These are phyloP conservation scores for Pyxicephalus adspersus DNA, from an alignment of 2,113 vertebrate genomes.

Conservation along the genomic window DNA sequence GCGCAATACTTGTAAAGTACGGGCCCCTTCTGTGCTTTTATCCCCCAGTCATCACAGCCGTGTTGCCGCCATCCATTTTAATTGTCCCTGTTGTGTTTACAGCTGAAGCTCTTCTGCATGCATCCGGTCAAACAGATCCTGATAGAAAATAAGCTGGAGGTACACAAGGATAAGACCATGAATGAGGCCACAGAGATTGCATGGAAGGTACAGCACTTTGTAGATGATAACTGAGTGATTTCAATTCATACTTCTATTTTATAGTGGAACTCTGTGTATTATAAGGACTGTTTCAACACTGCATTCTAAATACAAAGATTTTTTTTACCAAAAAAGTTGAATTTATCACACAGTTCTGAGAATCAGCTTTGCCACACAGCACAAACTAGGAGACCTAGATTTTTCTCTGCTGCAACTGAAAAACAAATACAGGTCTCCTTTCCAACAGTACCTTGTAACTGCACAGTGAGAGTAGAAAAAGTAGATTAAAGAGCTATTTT, in stretches of 20 bases:
- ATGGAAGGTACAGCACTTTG: conserved; percentile 79
- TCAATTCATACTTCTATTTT: background rate
- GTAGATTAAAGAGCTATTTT: too few species aligned
- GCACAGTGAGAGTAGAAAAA: too few species aligned
- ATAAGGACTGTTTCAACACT: too few species aligned
- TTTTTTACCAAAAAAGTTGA: too few species aligned
- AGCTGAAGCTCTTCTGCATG: conserved; percentile 98
- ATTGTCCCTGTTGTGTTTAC: background rate
- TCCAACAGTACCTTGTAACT: too few species aligned
- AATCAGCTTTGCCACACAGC: too few species aligned
- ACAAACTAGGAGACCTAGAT: too few species aligned
- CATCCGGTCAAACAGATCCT: conserved; percentile 93
- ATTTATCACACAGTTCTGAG: too few species aligned
- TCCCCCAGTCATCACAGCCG: background rate
- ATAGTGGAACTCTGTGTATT: too few species aligned
- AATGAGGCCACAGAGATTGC: conserved; percentile 93
- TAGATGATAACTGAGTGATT: background rate
- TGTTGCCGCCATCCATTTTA: background rate
- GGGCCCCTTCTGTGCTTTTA: background rate
- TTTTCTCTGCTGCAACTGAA: too few species aligned
- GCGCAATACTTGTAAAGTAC: conserved; percentile 97
- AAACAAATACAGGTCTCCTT: too few species aligned
- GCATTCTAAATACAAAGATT: too few species aligned
- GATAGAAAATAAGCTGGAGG: conserved; percentile 97
- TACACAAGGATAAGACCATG: conserved; percentile 96